Base-by-base conservation (phyloP, 1,140 invertebrate genomes). In the Drosophila dunni region DNA sequence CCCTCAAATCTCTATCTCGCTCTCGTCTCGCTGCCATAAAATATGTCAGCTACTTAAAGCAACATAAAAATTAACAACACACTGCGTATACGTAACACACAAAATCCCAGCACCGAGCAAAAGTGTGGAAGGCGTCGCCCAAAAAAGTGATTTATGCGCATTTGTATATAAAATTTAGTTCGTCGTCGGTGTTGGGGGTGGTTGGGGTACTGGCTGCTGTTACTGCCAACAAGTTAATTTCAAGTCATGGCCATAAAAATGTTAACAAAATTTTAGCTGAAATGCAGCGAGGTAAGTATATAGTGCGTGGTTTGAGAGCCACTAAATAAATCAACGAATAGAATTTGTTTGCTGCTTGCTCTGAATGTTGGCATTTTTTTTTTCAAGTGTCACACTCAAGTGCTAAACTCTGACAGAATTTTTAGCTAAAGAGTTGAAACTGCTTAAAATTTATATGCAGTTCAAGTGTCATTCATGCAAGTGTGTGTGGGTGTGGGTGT, bases 11-110 rank as follows among this genome's bases (percentile, higher is more conserved):
- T 70, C 33, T n/a, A 40, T 56, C 36, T 40, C 36, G 36, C 36
- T 38, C 53, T 40, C 36, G 36, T 40, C 13, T 13, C 29, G 72
- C 2, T 61, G 53, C 44, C 56, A 61, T 75, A 75, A 75, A 75
- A 71, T 75, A 75, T 75, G 73, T 65, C 68, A 72, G 73, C 73
- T 75, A 71, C 73, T 75, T 75, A 75, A 71, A 65, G 73, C 54
- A 58, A 61, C 73, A 75, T 75, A 75, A 75, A 75, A 75, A 74
- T 71, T 71, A 75, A 65, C 68, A 75, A 72, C 73, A 75, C 68
- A 40, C 61, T 60, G 68, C 73, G 73, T 71, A 75, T 70, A 75
- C 72, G 66, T 64, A 64, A 75, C 61, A 33, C 54, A 33, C 54
- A n/a, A 66, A 66, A 57, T 51, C 13, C 36, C 33, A 20, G 24